These are phyloP conservation scores for Rhagium mordax DNA, from an alignment of 2,888 invertebrate genomes.

Conservation along the genomic window DNA sequence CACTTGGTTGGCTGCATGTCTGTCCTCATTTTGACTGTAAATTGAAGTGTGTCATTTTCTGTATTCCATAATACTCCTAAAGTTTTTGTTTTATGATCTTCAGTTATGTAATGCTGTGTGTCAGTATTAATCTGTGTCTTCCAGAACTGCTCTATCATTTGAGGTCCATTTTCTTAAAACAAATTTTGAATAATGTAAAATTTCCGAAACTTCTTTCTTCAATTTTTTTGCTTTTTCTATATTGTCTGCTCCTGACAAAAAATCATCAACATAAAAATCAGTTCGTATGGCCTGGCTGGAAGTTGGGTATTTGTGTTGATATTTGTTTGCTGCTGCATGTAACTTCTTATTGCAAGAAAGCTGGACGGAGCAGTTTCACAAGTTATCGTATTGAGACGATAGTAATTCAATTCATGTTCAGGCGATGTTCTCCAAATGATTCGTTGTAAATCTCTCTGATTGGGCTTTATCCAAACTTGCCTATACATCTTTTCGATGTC, in stretches of 20 bases:
- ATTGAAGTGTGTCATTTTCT: background rate
- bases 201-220: background rate
- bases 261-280: constrained; percentile 40
- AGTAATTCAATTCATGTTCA: background rate
- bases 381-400: constrained; percentile 37
- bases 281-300: constrained; percentile 23
- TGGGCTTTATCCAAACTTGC: constrained; percentile 43
- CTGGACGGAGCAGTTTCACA: constrained; percentile 31
- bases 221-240: constrained; percentile 8
- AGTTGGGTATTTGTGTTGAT: constrained; percentile 19
- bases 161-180: constrained; percentile 16
- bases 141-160: constrained; percentile 8
- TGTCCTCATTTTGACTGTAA: background rate
- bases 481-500: constrained; percentile 60
- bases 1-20: background rate
- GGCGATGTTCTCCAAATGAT: constrained; percentile 29
- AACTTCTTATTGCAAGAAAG: constrained; percentile 34
- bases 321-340: constrained; percentile 25
- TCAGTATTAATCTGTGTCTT: background rate
- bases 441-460: constrained; percentile 32
- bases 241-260: constrained; percentile 29
- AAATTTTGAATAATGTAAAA: constrained; percentile 21
- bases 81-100: background rate
- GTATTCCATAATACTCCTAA: background rate
- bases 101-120: background rate